phyloP scores from a whole-genome alignment of 2,113 vertebrate genomes.

The Tenrec ecaudatus region DNA sequence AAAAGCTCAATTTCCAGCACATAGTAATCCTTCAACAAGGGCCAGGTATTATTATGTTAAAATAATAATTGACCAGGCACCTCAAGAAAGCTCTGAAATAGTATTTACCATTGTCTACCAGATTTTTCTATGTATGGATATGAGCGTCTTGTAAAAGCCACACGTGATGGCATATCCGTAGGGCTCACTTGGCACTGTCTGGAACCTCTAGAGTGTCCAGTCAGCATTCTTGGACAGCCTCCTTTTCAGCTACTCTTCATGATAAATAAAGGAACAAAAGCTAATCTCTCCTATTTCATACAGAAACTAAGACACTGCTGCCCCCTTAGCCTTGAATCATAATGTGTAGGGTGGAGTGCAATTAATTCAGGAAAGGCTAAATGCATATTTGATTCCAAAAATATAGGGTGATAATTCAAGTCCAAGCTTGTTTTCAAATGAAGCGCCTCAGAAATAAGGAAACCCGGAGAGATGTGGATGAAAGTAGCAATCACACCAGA shows the following conservation, averaged over 20 bases:
- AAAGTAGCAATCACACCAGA: constrained; percentile 11
- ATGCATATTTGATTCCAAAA: constrained; percentile 63
- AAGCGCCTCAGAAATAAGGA: constrained; percentile 49
- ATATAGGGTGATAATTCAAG: constrained; percentile 67
- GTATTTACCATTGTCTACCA: background rate
- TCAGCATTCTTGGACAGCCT: background rate
- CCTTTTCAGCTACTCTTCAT: constrained; percentile 18
- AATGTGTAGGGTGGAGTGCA: background rate
- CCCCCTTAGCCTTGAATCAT: background rate
- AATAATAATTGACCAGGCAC: background rate
- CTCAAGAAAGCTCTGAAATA: constrained; percentile 17
- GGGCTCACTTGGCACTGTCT: background rate
- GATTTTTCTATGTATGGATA: background rate
- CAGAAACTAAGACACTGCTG: background rate
- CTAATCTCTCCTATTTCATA: background rate
- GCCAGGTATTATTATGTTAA: constrained; percentile 23
- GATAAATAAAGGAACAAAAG: constrained; percentile 39
- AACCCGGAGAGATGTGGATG: constrained; percentile 39
- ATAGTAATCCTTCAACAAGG: constrained; percentile 14
- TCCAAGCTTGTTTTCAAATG: constrained; percentile 64
- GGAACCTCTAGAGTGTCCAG: background rate
- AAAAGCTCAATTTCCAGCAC: background rate
- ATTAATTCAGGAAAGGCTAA: constrained; percentile 70
- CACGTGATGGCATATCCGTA: background rate
- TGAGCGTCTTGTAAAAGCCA: background rate